phyloP scores from a whole-genome alignment of 2,113 vertebrate genomes.

The Cyphomyrus plagiostoma region DNA sequence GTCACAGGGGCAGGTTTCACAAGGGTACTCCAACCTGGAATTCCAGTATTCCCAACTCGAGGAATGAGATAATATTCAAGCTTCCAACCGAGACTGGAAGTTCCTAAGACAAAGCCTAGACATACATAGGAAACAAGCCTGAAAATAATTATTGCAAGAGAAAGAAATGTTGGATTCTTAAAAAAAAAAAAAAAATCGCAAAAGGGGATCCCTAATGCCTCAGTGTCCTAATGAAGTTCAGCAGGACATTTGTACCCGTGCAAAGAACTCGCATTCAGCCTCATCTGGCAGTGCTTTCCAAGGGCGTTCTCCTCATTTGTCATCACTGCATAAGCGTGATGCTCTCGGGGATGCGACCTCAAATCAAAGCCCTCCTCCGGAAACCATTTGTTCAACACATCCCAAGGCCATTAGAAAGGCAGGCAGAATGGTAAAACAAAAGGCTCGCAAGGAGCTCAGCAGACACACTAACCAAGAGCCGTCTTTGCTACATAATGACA shows the following conservation, averaged over 20 bases:
- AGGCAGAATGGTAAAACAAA: background rate
- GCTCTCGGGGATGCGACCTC: background rate
- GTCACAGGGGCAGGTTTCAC: background rate
- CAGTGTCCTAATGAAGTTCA: background rate
- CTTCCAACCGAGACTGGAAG: background rate
- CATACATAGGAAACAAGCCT: background rate
- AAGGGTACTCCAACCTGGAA: background rate
- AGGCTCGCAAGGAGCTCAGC: background rate
- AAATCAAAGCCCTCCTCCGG: constrained; percentile 13
- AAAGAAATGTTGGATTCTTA: background rate
- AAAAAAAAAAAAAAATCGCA: background rate
- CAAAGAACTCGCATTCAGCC: background rate
- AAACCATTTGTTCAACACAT: constrained; percentile 1
- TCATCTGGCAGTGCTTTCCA: background rate
- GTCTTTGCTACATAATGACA: background rate
- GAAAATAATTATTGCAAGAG: background rate
- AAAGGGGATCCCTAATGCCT: background rate
- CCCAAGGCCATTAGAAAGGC: background rate
- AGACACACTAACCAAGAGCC: background rate
- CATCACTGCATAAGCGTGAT: background rate
- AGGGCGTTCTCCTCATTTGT: background rate
- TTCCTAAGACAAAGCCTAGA: background rate
- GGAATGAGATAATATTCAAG: background rate
- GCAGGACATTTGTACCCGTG: background rate
- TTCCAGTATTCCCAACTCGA: background rate